Conservation (phyloP, 2,888 invertebrate genomes). For the Elgonia sp. region DNA sequence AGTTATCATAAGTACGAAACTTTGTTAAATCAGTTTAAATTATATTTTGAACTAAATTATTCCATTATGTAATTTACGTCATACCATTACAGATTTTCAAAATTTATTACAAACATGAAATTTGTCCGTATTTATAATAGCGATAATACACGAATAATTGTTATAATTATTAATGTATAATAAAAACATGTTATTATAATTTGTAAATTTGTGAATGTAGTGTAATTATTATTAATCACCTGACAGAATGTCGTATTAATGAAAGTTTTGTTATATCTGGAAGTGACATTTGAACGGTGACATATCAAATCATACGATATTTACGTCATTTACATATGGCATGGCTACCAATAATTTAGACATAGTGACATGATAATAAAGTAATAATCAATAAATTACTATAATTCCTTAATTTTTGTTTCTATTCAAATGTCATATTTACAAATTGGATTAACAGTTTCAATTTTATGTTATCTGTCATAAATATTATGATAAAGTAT, state of each 20-base stretch:
- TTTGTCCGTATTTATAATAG: too few species aligned
- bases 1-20: too few species aligned
- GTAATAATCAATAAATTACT: slow-evolving; percentile 31
- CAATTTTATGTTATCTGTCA: background rate
- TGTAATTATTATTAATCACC: slow-evolving; percentile 52
- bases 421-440: slow-evolving; percentile 2
- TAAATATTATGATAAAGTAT: too few species aligned
- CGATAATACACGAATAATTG: background rate
- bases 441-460: background rate
- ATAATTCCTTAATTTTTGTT: slow-evolving; percentile 4
- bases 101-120: too few species aligned
- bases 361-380: slow-evolving; percentile 43
- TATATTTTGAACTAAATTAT: too few species aligned
- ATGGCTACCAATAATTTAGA: slow-evolving; percentile 42
- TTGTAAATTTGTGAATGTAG: background rate
- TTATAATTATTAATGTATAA: background rate
- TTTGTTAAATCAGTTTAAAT: too few species aligned
- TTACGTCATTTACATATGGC: slow-evolving; percentile 54
- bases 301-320: slow-evolving; percentile 56
- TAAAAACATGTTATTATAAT: background rate
- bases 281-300: slow-evolving; percentile 47
- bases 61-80: too few species aligned
- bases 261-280: slow-evolving; percentile 59
- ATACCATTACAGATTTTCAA: too few species aligned
- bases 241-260: slow-evolving; percentile 41